phyloP scores from a whole-genome alignment of 92 coral and sea anemone species.

The Zoanthus gigantus region DNA sequence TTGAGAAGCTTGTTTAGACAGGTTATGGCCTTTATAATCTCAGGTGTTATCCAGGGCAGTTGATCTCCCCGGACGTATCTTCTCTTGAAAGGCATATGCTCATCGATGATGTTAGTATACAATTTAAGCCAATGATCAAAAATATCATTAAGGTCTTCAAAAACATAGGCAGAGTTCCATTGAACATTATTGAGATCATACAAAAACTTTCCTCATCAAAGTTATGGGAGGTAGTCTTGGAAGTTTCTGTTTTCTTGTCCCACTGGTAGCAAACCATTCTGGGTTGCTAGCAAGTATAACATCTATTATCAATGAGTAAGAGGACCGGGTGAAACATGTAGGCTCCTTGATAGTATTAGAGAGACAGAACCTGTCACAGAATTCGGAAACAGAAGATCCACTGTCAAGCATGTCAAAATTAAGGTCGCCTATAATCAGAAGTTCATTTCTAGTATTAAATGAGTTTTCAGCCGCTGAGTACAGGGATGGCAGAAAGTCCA shows the following conservation, averaged over 20 bases:
- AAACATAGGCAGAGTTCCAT: conserved; percentile 9
- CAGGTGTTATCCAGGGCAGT: conserved; percentile 5
- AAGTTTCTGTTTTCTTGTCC: neutral
- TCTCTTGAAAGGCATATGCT: conserved; percentile 19
- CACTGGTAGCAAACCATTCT: neutral
- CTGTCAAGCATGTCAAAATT: conserved; percentile 18
- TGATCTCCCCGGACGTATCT: conserved; percentile 6
- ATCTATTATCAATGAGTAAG: conserved; percentile 7
- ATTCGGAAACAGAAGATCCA: conserved; percentile 12
- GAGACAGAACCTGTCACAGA: conserved; percentile 10
- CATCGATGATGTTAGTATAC: neutral
- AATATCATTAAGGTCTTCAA: conserved; percentile 11
- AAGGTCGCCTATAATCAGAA: conserved; percentile 39
- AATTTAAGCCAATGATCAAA: neutral
- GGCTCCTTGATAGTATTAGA: conserved; percentile 8
- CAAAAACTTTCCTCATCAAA: conserved; percentile 9
- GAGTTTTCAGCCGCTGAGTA: conserved; percentile 22
- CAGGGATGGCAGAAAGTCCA: conserved; percentile 22
- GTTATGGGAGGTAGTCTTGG: conserved; percentile 3
- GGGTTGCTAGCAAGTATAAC: conserved; percentile 3
- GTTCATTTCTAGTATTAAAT: conserved; percentile 37
- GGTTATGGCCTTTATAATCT: neutral
- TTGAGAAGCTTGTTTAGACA: conserved; percentile 43
- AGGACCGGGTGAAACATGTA: conserved; percentile 13
- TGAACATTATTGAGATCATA: conserved; percentile 6